phyloP scores from a whole-genome alignment of 2,888 invertebrate species.

The Acrobasis suavella region DNA sequence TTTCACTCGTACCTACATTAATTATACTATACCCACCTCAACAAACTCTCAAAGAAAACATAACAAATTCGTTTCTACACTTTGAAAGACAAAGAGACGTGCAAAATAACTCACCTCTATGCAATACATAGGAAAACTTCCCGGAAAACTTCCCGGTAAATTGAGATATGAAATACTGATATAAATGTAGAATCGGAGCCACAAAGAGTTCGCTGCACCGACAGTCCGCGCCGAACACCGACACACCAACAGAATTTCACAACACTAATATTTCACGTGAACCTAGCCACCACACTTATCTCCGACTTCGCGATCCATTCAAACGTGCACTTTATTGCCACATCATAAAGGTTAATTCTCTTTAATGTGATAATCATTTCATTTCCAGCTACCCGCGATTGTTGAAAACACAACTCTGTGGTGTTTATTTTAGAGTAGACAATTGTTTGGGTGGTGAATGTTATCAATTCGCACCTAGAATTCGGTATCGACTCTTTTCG shows the following conservation, averaged over 20 bases:
- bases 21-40: too few species aligned
- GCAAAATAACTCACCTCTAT: slow-evolving; percentile 18
- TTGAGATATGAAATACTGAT: slow-evolving; percentile 27
- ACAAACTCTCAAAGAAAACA: neutral
- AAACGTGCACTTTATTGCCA: slow-evolving; percentile 37
- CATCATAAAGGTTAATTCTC: slow-evolving; percentile 40
- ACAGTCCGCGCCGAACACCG: slow-evolving; percentile 42
- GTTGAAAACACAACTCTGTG: slow-evolving; percentile 43
- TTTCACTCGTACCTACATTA: too few species aligned
- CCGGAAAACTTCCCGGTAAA: slow-evolving; percentile 18
- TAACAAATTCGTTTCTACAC: slow-evolving; percentile 15
- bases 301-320: slow-evolving; percentile 49
- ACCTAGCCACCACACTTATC: slow-evolving; percentile 65
- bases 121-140: slow-evolving; percentile 18
- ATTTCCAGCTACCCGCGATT: slow-evolving; percentile 39
- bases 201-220: slow-evolving; percentile 40
- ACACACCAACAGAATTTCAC: slow-evolving; percentile 61
- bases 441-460: slow-evolving; percentile 34
- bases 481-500: slow-evolving; percentile 71
- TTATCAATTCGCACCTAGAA: slow-evolving; percentile 67
- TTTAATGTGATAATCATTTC: slow-evolving; percentile 37
- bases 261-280: slow-evolving; percentile 72
- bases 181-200: slow-evolving; percentile 46
- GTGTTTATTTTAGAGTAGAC: slow-evolving; percentile 36
- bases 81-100: slow-evolving; percentile 15